Percentiles rank a stretch among this genome's conserved stretches.
phyloP scores from a whole-genome alignment of 2,888 invertebrate species.

The Pyrrhia umbra region DNA sequence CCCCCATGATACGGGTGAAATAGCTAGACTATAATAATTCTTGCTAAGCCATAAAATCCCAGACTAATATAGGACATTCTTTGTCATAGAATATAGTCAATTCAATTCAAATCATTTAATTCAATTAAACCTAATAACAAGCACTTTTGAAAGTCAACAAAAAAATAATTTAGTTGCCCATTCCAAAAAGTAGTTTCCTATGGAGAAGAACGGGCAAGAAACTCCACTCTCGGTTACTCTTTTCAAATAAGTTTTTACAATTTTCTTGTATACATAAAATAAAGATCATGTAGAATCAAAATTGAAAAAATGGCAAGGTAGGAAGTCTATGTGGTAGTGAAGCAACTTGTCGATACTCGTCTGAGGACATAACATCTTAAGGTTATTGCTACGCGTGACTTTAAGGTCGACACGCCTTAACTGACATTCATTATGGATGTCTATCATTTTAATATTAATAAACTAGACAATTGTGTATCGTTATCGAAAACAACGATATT shows the following conservation, averaged over 20 bases:
- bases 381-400: conserved; percentile 49
- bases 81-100: not conserved
- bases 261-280: too few species aligned
- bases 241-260: too few species aligned
- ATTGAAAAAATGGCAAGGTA: too few species aligned
- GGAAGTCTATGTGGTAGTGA: too few species aligned
- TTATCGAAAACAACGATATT: not conserved
- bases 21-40: conserved; percentile 33
- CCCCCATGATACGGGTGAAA: not conserved
- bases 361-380: conserved; percentile 37
- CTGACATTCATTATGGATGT: conserved; percentile 19
- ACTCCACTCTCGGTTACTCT: too few species aligned
- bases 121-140: too few species aligned
- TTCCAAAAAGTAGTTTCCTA: too few species aligned
- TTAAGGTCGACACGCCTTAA: conserved; percentile 19
- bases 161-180: too few species aligned
- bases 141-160: too few species aligned
- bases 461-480: not conserved
- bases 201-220: too few species aligned
- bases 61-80: conserved; percentile 35
- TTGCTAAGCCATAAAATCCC: conserved; percentile 6
- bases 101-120: too few species aligned
- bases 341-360: conserved; percentile 45
- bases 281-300: too few species aligned
- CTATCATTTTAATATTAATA: conserved; percentile 31